Evolutionary conservation across 2,113 vertebrate genomes (phyloP), one percentile per base, ranked within the genome.

Genomic region (Oreotrochilus melanogaster): DNA sequence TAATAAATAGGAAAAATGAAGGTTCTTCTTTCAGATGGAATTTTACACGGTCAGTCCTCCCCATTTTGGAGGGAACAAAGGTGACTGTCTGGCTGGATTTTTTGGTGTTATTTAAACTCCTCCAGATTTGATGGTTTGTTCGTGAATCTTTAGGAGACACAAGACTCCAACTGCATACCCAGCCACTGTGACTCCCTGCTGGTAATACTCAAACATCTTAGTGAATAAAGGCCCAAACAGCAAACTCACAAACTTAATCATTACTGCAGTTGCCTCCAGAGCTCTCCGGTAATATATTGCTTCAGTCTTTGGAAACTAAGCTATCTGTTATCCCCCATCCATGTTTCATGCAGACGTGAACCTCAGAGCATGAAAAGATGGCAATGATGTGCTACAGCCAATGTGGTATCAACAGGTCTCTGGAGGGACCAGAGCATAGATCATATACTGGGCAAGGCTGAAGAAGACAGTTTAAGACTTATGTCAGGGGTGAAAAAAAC

Each of bases 1-100:
- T 74, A 78, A 90, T 24, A 86, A 72, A 83, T 51, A 88, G 73
- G n/a, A 90, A 94, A 96, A 93, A 72, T 16, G 9, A 78, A 74
- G 9, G 4, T 5, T 4, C 82, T 72, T 30, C 50, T 81, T 74
- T 88, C 64, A 64, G 25, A 39, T 24, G 39, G 39, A 51, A 71
- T 45, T 67, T 42, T 42, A 54, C 15, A 39, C 13, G 25, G 30
- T 45, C 56, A 27, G 60, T 28, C 23, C 53, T 80, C 16, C 16
- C 14, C 33, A 45, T 51, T 75, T 62, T 21, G 33, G 8, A 43
- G 9, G 37, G 23, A 86, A 73, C 45, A 57, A 74, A 60, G 10
- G 50, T 30, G 56, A 76, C 7, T 85, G 65, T 45, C 43, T 56
- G 7, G 35, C 58, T 72, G 67, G 64, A 70, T 88, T 92, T 88